Conservation (phyloP, 2,888 invertebrate genomes). For the Cerastis rubricosa region DNA sequence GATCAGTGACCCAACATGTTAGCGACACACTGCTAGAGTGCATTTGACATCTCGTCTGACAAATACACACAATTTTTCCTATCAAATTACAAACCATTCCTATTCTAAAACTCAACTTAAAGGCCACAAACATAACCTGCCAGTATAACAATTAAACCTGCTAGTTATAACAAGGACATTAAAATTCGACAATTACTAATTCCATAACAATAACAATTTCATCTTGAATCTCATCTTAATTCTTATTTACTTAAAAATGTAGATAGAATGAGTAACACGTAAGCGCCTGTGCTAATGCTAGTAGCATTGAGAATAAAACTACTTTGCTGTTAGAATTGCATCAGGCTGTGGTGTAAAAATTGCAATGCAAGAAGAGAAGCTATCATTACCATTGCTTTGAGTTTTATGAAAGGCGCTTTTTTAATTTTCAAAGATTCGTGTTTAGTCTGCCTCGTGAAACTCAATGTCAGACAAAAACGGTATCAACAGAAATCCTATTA, state of each 20-base stretch:
- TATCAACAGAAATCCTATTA: slow-evolving; percentile 60
- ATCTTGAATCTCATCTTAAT: background rate
- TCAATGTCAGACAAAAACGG: slow-evolving; percentile 54
- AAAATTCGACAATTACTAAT: too few species aligned
- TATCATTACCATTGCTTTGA: background rate
- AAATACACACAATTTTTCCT: too few species aligned
- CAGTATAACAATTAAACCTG: too few species aligned
- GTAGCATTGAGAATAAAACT: background rate
- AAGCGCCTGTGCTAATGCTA: slow-evolving; percentile 2
- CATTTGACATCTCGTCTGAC: too few species aligned
- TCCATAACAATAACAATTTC: too few species aligned
- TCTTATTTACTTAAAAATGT: background rate
- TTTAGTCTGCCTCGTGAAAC: slow-evolving; percentile 28
- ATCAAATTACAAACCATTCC: too few species aligned
- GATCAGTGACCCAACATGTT: too few species aligned
- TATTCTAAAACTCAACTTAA: too few species aligned
- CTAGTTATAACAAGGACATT: too few species aligned
- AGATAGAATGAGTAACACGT: background rate
- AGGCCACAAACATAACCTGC: too few species aligned
- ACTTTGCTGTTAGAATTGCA: background rate
- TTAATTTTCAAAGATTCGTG: background rate
- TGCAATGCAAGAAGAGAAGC: too few species aligned
- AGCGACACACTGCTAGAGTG: too few species aligned
- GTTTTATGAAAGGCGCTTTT: slow-evolving; percentile 33
- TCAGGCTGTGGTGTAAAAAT: slow-evolving; percentile 9